Percentiles rank a stretch among this genome's conserved stretches.
phyloP scores from a whole-genome alignment of 2,797 vertebrate genomes.

The Pseudomugil gertrudae region DNA sequence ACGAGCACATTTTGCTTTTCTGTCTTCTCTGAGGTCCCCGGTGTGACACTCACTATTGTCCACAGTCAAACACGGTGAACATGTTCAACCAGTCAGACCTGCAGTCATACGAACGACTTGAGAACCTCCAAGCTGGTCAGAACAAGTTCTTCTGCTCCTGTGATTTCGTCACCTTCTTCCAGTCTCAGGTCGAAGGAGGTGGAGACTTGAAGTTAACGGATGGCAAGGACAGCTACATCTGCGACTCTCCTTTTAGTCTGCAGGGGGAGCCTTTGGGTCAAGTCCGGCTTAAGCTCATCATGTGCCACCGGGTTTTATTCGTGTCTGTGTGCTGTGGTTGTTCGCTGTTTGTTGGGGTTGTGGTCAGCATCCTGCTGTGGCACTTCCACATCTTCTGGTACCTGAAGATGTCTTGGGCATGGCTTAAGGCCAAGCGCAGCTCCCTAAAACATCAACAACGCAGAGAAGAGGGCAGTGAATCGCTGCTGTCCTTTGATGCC shows the following conservation, averaged over 20 bases:
- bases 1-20: not conserved
- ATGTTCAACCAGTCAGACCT: constrained; percentile 53
- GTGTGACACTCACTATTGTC: not conserved
- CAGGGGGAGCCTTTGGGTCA: constrained; percentile 32
- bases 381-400: constrained; percentile 66
- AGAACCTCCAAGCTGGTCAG: constrained; percentile 46
- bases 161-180: constrained; percentile 60
- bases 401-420: constrained; percentile 63
- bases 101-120: constrained; percentile 34
- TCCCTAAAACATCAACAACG: not conserved
- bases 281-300: constrained; percentile 52
- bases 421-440: constrained; percentile 64
- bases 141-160: constrained; percentile 70
- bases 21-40: not conserved
- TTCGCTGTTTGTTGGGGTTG: constrained; percentile 1
- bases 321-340: constrained; percentile 50
- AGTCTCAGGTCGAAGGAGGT: not conserved
- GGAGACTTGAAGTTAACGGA: constrained; percentile 26
- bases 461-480: not conserved
- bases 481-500: constrained; percentile 54
- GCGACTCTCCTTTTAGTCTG: constrained; percentile 60
- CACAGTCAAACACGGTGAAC: constrained; percentile 68
- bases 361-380: constrained; percentile 41
- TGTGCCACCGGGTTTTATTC: constrained; percentile 50
- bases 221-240: constrained; percentile 45